Evolutionary conservation across 2,797 vertebrate species (phyloP).

Genomic region (Sitta carolinensis): DNA sequence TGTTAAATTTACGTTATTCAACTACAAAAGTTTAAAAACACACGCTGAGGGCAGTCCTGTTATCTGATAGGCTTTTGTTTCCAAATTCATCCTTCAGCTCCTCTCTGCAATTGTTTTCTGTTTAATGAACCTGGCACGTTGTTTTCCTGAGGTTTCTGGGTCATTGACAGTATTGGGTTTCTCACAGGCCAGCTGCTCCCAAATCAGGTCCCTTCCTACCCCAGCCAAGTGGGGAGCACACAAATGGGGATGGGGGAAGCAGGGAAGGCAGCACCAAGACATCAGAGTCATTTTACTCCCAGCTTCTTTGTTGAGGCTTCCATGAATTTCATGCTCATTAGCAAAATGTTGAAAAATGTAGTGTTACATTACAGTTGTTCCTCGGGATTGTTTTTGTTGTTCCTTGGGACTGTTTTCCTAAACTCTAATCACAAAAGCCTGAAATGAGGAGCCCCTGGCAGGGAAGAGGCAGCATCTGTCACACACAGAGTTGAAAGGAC

Average conservation of each 20-base stretch:
- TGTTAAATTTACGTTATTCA: not conserved
- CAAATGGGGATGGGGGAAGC: not conserved
- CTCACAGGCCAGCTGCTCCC: not conserved
- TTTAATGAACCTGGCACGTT: not conserved
- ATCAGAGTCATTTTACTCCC: not conserved
- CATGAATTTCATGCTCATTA: not conserved
- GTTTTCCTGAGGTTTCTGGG: not conserved
- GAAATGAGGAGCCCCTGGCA: not conserved
- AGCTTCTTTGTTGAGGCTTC: not conserved
- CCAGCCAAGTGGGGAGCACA: not conserved
- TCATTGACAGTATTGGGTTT: not conserved
- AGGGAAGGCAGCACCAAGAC: not conserved
- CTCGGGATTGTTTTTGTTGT: not conserved
- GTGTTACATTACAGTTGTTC: not conserved
- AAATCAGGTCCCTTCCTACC: not conserved
- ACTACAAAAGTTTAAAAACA: not conserved
- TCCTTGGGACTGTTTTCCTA: not conserved
- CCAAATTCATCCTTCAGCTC: not conserved
- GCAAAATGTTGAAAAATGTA: not conserved
- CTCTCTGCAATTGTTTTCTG: not conserved
- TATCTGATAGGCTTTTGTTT: not conserved
- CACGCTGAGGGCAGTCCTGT: not conserved
- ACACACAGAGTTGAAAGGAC: not conserved
- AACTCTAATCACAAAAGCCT: not conserved
- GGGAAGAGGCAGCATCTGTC: not conserved